phyloP scores from a whole-genome alignment of 2,888 invertebrate species.

The Agrochola macilenta region DNA sequence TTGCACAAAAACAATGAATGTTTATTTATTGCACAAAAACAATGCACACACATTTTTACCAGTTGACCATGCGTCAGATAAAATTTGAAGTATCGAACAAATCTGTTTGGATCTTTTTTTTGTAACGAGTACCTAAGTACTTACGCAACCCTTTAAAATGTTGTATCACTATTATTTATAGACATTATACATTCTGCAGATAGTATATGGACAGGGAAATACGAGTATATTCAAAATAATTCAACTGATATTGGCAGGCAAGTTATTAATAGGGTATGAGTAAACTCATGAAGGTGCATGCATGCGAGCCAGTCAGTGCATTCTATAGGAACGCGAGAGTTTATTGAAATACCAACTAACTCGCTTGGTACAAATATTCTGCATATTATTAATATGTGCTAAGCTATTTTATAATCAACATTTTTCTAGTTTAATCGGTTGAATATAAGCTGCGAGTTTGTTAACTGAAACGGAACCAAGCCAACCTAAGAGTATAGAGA shows the following conservation, averaged over 20 bases:
- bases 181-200: no score
- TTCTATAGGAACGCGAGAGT: not conserved
- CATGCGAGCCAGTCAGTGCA: conserved; percentile 9
- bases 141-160: not conserved
- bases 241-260: not conserved
- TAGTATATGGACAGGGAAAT: not conserved
- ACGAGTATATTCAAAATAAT: not conserved
- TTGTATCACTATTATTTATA: not conserved
- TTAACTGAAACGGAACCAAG: not conserved
- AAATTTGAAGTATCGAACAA: not conserved
- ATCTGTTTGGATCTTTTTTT: not conserved
- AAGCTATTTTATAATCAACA: conserved; percentile 4
- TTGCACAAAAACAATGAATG: not conserved
- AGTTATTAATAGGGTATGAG: not conserved
- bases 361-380: conserved; percentile 15
- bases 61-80: not conserved
- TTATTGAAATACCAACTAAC: conserved; percentile 37
- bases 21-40: not conserved
- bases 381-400: conserved; percentile 10
- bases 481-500: not conserved
- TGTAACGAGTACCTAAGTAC: not conserved
- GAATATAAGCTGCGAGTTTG: not conserved
- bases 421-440: not conserved
- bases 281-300: not conserved
- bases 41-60: not conserved